Conservation (phyloP, 2,113 vertebrate genomes). For the Ptilonorhynchus violaceus region DNA sequence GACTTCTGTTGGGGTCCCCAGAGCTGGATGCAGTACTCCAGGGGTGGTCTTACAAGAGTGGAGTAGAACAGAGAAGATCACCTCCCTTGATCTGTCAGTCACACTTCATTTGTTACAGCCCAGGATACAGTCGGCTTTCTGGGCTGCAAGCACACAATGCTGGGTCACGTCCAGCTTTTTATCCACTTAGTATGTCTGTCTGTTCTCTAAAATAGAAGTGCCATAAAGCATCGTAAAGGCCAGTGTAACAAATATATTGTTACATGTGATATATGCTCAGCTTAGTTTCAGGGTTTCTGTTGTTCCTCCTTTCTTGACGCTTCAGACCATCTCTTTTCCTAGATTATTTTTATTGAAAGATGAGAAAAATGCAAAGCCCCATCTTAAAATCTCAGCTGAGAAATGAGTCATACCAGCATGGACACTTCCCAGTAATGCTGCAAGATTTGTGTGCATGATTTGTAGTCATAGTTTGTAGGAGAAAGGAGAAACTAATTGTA, state of each 20-base stretch:
- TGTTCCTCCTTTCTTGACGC: not conserved
- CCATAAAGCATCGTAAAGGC: not conserved
- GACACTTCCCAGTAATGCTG: not conserved
- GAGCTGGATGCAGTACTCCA: not conserved
- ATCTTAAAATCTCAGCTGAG: not conserved
- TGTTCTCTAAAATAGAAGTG: not conserved
- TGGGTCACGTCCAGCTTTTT: not conserved
- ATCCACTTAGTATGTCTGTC: not conserved
- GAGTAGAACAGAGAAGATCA: not conserved
- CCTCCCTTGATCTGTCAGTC: not conserved
- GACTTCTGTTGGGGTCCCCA: not conserved
- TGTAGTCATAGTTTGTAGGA: not conserved
- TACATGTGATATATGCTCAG: not conserved
- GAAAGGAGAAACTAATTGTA: not conserved
- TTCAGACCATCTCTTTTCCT: not conserved
- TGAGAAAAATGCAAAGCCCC: not conserved
- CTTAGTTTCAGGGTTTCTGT: not conserved
- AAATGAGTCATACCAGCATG: not conserved
- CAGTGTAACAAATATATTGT: not conserved
- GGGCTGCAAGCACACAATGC: not conserved
- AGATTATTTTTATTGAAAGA: not conserved
- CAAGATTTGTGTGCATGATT: not conserved
- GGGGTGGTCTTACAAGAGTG: not conserved
- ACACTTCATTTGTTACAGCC: accelerated
- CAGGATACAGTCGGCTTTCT: not conserved